Conservation (phyloP, 1,140 invertebrate species). For the Centruroides sculpturatus region DNA sequence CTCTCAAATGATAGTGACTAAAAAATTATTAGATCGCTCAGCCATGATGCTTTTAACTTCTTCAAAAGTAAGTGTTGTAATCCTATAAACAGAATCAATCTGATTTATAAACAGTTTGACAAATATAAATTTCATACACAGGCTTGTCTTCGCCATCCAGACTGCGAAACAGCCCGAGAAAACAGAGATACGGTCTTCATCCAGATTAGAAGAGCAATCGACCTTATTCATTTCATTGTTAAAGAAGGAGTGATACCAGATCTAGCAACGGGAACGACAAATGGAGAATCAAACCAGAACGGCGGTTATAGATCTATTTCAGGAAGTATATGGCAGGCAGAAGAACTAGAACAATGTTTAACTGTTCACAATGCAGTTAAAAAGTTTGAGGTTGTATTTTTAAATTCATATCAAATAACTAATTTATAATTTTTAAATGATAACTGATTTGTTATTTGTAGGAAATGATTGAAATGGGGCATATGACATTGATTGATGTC, state of each 20-base stretch:
- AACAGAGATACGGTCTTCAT: constrained; percentile 89
- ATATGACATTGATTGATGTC: constrained; percentile 45
- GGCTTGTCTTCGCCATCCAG: constrained; percentile 82
- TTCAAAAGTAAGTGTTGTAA: constrained; percentile 54
- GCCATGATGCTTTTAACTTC: constrained; percentile 95
- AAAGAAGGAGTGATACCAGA: constrained; percentile 70
- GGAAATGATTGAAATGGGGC: constrained; percentile 66
- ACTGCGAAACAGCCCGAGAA: constrained; percentile 77
- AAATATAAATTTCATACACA: constrained; percentile 18
- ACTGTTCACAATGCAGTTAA: constrained; percentile 64
- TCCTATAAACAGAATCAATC: background rate
- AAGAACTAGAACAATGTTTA: constrained; percentile 47
- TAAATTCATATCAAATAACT: background rate
- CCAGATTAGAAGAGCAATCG: constrained; percentile 92
- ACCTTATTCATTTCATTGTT: constrained; percentile 93
- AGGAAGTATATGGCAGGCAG: constrained; percentile 25
- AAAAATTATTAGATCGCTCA: constrained; percentile 89
- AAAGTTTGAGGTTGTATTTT: constrained; percentile 47
- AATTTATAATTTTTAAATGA: background rate
- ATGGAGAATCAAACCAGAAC: constrained; percentile 17
- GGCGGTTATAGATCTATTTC: constrained; percentile 25
- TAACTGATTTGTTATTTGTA: constrained; percentile 14
- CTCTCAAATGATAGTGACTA: constrained; percentile 87
- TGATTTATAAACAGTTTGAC: no score
- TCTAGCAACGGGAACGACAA: constrained; percentile 28